Evolutionary conservation across 1,140 invertebrate species (phyloP).

Genomic region (Drosophila sechellia): DNA sequence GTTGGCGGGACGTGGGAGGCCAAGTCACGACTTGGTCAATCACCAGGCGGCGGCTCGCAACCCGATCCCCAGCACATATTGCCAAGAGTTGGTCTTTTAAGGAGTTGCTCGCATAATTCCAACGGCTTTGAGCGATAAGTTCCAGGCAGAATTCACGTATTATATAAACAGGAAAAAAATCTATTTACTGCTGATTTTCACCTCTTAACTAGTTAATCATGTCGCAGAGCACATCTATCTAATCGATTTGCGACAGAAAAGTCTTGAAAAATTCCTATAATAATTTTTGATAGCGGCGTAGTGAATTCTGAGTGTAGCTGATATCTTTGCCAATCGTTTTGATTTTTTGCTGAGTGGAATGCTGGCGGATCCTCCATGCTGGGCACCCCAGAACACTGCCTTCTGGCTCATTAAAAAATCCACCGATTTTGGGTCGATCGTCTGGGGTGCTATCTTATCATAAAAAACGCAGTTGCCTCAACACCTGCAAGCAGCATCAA

Average conservation of each 20-base stretch:
- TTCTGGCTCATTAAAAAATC: slow-evolving; percentile 64
- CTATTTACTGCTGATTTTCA: background rate
- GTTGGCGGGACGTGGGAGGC: slow-evolving; percentile 30
- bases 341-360: slow-evolving; percentile 11
- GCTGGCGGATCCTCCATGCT: slow-evolving; percentile 4
- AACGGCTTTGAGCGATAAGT: slow-evolving; percentile 26
- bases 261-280: no score
- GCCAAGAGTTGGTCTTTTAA: slow-evolving; percentile 10
- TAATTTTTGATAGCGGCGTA: no score
- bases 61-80: slow-evolving; percentile 1
- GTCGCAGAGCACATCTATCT: no score
- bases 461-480: slow-evolving; percentile 77
- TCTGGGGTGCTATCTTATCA: slow-evolving; percentile 74
- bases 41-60: slow-evolving; percentile 1
- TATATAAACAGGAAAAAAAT: background rate
- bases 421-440: slow-evolving; percentile 24
- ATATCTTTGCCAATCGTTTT: no score
- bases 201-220: no score
- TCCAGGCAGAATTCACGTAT: background rate
- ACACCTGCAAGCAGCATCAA: slow-evolving; percentile 74
- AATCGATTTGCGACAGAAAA: no score
- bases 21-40: slow-evolving; percentile 55
- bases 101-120: slow-evolving; percentile 25
- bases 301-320: no score
- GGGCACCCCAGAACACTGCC: slow-evolving; percentile 3